Base-by-base conservation (phyloP, 2,113 vertebrate genomes). In the Rhineura floridana region DNA sequence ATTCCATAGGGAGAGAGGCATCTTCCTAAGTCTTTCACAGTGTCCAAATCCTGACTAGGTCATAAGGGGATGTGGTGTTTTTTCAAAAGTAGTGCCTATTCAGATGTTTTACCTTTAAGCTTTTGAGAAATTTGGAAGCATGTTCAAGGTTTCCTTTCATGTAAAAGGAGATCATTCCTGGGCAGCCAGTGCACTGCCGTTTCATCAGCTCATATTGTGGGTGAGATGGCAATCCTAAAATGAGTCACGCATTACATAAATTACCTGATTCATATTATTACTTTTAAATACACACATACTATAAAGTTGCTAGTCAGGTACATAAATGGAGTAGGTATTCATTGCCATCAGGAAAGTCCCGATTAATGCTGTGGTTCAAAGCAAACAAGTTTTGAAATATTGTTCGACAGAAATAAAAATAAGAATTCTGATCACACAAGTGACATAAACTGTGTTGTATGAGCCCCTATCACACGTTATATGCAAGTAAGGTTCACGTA, bases 141-240 rank as follows among this genome's bases (percentile, higher is more conserved):
- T 98, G 95, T 76, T 98, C 91, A 0, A 98, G 91, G 4, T 94
- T 88, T 11, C 98, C 99, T 91, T 98, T 98, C 78, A 99, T 97
- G 91, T 98, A 98, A 93, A 99, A 98, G 70, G 95, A 94, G 77
- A 99, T 42, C 97, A 99, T 98, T 6, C 99, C 99, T 0, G 98
- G 93, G 88, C 96, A 97, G 1, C 99, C 99, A 0, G 98, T 97
- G 91, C 98, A 98, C 91, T 99, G 99, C 42, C 81, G 96, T 95
- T 97, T 97, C 46, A 93, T 52, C 94, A 99, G 1, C 50, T 99
- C 96, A 0, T 98, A 92, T 94, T 99, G 98, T 0, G 98, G 98
- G 91, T 99, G 98, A 7, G 98, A 99, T 6, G 97, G 96, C 89
- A 99, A 93, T 8, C 98, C 99, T 99, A 88, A 0, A 92, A 89